Base-by-base conservation (phyloP, 2,888 invertebrate species). In the Nemapogon koenigi region DNA sequence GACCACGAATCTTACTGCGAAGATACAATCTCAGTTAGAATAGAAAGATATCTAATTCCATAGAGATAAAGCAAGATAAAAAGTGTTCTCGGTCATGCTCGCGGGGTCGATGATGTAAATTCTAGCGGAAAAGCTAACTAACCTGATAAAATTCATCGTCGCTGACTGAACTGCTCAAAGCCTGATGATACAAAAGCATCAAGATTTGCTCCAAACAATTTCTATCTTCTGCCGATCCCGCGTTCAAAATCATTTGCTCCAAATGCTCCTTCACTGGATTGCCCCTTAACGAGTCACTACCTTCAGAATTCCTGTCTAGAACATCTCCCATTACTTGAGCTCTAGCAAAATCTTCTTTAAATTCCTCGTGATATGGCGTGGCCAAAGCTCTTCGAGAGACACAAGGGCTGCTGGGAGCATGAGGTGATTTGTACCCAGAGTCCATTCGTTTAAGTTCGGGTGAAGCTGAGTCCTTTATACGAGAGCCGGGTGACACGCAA, bases 131-230 rank as follows among this genome's bases (percentile, higher is more conserved):
- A n/a, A n/a, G n/a, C n/a, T 39, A 48, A 49, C 64, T 51, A 47
- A 82, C 75, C 66, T 80, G 81, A 62, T 69, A 79, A 51, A 71
- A 70, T 55, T 82, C 82, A 49, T 83, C 82, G 58, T 82, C 81
- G 50, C 78, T 80, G 46, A 79, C 73, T 37, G 75, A 76, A 55
- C 75, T 78, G 59, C 78, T 78, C 47, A 83, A 60, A 38, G 83
- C 66, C 55, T 85, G 84, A 50, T 84, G 83, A 55, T 85, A 84
- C 42, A 86, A 64, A 49, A 86, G 65, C 59, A 81, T 81, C 41
- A 85, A 56, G 33, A 85, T 76, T 55, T 86, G 85, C 50, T 86
- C 83, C 52, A 87, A 64, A 48, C 85, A 85, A 35, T 78, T 71
- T 53, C 83, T 81, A 49, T 86, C 86, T 25, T 83, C 81, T 41